Evolutionary conservation across 1,140 invertebrate species (phyloP), one percentile per base, ranked within the genome.

Genomic region (Drosophila mauritiana): DNA sequence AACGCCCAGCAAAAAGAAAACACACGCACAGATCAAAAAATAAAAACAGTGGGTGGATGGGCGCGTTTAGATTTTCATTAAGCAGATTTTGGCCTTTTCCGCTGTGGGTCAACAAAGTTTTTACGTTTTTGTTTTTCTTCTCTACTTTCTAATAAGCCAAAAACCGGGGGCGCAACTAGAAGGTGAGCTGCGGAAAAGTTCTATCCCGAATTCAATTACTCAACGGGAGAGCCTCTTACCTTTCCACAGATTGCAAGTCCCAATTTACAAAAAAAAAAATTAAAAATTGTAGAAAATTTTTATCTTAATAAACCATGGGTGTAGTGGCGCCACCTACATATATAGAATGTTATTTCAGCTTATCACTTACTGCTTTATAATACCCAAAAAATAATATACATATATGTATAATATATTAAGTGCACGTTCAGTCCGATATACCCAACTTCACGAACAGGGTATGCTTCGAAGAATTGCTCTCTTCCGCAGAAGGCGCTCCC

Each of bases 41-140:
- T 20, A 31, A 34, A 34, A 42, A 10, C 11, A 17, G 17, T 12
- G 13, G 7, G 37, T 10, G 27, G 10, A 43, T 13, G 48, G 31
- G n/a, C 11, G 22, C 1, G 12, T 12, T 36, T 17, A 49, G 56
- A 61, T 58, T 57, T 67, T 65, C 54, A 68, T 67, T 58, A 53
- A 75, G 72, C 40, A 75, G 61, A 76, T 67, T 75, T 76, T 75
- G 46, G 61, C 31, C 54, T 67, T 67, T 75, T 75, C 37, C 72
- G 69, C 72, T 75, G 46, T 74, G 51, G 70, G 69, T 55, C 69
- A 76, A 58, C 61, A 76, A 76, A 76, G 48, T 58, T 75, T 51
- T 53, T 48, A 7, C 27, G n/a, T 46, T 49, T 59, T 52, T 73
- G 46, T 58, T 73, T 73, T 73, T 73, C 55, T 40, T 61, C 39